Evolutionary conservation across 2,113 vertebrate genomes (phyloP), one percentile per base, ranked within the genome.

Genomic region (Enhydra lutris): DNA sequence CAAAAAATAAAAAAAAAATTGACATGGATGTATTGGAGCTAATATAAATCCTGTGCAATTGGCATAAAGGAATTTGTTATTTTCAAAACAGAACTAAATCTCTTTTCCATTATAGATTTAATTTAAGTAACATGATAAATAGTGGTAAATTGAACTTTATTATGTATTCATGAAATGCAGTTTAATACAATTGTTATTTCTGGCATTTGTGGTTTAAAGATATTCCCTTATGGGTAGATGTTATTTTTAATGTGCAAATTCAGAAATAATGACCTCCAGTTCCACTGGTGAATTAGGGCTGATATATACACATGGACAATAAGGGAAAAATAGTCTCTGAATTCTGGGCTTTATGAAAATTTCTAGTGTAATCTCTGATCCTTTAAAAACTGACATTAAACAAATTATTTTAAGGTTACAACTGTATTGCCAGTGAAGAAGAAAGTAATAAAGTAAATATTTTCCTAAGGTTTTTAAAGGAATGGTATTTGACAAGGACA

Each of bases 71-170:
- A 97, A 98, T 98, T 98, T 97, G 96, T 98, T 98, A 95, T 98
- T 98, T 98, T 97, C 94, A 85, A 98, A 98, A 98, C 81, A 97
- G 97, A 98, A 97, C 96, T 96, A 94, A 98, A 96, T 97, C 97
- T 98, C 97, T 98, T 98, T 98, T 89, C 97, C 96, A 71, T 97
- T 97, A 95, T 97, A 97, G 96, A 98, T 98, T 98, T 94, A 97
- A 97, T 97, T 98, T 97, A 97, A 98, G 95, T 97, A 98, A 98
- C 95, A 65, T 94, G 98, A 98, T 97, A 98, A 98, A 98, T 98
- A 98, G 97, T 87, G 90, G 98, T 98, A 98, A 99, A 98, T 97
- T 98, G 98, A 98, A 98, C 97, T 98, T 98, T 98, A 98, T 98
- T 98, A 98, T 94, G 94, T 97, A 98, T 98, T 98, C 98, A 98